Evolutionary conservation across 35 echinoderm and acorn worm genomes (phyloP), one percentile per base, ranked within the genome.

Genomic region (Antedon bifida): DNA sequence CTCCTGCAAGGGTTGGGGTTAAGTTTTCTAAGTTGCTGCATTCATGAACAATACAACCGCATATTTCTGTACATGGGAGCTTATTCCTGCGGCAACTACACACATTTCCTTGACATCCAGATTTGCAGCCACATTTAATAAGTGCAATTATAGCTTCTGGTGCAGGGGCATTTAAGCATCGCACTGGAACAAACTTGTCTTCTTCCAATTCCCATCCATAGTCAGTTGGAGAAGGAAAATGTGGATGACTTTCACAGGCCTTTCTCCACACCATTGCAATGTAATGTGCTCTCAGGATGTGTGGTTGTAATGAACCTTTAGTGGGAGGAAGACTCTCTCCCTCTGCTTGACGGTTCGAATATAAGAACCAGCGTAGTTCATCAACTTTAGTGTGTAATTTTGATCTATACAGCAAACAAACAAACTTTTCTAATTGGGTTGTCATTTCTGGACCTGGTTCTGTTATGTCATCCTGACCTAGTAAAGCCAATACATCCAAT

Each of bases 31-130:
- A 44, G 39, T 44, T 44, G 39, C 39, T 44, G 16, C 39, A 33
- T 14, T 17, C 4, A 34, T 31, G 26, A 34, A 19, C 17, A 79
- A 79, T n/a, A 33, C 77, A 79, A 35, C 77, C 32, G 33, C 77
- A 79, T 35, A 79, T 32, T 17, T 79, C 77, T 79, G 77, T 79
- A 79, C 77, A 79, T 4, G 77, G 77, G 17, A 79, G 77, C 35
- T 16, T 35, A 79, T 79, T 79, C 0, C 35, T 79, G 31, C 28
- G 28, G 31, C 77, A 79, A 79, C 77, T 79, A 33, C 77, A 44
- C 5, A 44, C 5, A 8, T 44, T 44, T 44, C 77, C 31, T 1
- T 33, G 29, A 35, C 77, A 79, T 79, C 77, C 77, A 19, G 77
- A n/a, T 79, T 33, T 79, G 77, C 77, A 79, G 77, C 31, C 77